Conservation (phyloP, 2,797 vertebrate species). For the Orientallactaga sibirica region DNA sequence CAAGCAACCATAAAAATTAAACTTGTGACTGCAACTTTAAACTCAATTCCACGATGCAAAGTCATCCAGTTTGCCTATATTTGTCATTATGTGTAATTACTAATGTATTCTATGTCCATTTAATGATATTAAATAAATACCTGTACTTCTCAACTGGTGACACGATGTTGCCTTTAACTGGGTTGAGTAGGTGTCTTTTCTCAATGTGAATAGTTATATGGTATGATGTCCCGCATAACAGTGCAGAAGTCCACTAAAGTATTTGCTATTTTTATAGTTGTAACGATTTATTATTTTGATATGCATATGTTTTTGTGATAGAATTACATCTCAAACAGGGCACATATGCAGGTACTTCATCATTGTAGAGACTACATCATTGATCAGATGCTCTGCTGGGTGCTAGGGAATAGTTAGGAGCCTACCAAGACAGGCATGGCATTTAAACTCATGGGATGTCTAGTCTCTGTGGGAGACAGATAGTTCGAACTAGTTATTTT, state of each 20-base stretch:
- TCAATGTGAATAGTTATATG: background rate
- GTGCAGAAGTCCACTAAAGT: background rate
- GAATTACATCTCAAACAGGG: background rate
- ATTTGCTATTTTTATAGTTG: constrained; percentile 12
- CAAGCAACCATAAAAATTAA: background rate
- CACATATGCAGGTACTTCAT: background rate
- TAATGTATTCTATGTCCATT: constrained; percentile 21
- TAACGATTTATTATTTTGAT: constrained; percentile 19
- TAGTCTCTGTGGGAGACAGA: background rate
- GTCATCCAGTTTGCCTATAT: background rate
- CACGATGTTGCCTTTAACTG: background rate
- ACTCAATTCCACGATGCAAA: constrained; percentile 9
- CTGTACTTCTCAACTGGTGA: background rate
- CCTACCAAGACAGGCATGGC: background rate
- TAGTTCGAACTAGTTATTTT: constrained; percentile 1
- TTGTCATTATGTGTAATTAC: background rate
- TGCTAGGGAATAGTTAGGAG: background rate
- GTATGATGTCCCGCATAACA: background rate
- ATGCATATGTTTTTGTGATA: background rate
- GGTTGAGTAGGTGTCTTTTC: constrained; percentile 5
- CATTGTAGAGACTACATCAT: background rate
- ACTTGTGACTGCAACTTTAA: constrained; percentile 22
- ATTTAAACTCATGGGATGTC: background rate
- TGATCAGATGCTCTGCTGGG: background rate
- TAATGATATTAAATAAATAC: constrained; percentile 28